A percentile compares a stretch with the other conserved stretches of the same genome.
Conservation (phyloP, 2,888 invertebrate species). For the Liodrosophila aerea region DNA sequence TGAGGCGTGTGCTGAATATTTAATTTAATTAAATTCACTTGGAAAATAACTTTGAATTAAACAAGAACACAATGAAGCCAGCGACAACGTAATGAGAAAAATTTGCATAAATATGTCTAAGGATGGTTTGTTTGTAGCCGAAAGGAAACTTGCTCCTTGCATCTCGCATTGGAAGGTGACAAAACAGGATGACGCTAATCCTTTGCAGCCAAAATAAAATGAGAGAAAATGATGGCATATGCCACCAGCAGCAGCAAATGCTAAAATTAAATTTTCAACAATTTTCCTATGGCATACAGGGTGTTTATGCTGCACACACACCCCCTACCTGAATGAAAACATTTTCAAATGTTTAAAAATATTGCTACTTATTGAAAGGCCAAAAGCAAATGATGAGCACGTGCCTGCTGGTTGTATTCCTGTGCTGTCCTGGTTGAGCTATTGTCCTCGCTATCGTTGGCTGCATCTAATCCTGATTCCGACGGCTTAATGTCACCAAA, state of each 20-base stretch:
- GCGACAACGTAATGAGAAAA: slow-evolving; percentile 69
- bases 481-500: slow-evolving; percentile 83
- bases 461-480: slow-evolving; percentile 80
- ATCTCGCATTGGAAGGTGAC: slow-evolving; percentile 47
- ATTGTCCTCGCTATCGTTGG: slow-evolving; percentile 44
- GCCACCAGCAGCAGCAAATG: slow-evolving; percentile 46
- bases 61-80: slow-evolving; percentile 42
- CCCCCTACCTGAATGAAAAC: slow-evolving; percentile 52
- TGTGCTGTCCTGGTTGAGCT: slow-evolving; percentile 21
- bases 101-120: slow-evolving; percentile 69
- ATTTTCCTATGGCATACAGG: slow-evolving; percentile 30
- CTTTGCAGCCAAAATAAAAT: slow-evolving; percentile 52
- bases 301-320: not conserved
- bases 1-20: slow-evolving; percentile 68
- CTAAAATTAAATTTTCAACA: slow-evolving; percentile 55
- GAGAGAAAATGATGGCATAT: slow-evolving; percentile 52
- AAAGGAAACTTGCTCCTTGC: slow-evolving; percentile 50
- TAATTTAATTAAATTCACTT: slow-evolving; percentile 77
- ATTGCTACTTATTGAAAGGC: slow-evolving; percentile 76
- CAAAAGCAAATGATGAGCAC: slow-evolving; percentile 66
- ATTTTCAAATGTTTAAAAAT: slow-evolving; percentile 70
- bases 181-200: slow-evolving; percentile 49
- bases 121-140: slow-evolving; percentile 53
- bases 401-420: slow-evolving; percentile 67
- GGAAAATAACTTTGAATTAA: slow-evolving; percentile 72